phyloP scores from a whole-genome alignment of 2,113 vertebrate species.

The Cathartes aura region DNA sequence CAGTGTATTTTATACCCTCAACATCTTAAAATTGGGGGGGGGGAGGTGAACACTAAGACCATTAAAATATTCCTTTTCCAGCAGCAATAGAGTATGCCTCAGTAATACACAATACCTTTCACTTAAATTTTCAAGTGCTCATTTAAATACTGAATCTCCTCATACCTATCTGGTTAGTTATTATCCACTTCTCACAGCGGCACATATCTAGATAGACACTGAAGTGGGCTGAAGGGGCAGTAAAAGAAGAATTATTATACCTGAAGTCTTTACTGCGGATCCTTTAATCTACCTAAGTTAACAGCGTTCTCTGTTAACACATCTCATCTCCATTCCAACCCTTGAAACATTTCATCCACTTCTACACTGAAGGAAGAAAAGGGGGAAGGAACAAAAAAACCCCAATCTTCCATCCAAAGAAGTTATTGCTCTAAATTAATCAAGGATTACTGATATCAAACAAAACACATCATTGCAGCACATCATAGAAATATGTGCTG shows the following conservation, averaged over 20 bases:
- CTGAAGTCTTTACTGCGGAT: background rate
- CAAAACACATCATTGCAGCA: background rate
- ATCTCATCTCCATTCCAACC: background rate
- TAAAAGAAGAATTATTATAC: background rate
- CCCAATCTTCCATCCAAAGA: background rate
- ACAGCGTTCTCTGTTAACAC: background rate
- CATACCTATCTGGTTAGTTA: background rate
- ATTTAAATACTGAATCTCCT: background rate
- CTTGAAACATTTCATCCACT: background rate
- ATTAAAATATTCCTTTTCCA: background rate
- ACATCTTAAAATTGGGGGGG: background rate
- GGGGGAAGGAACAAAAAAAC: background rate
- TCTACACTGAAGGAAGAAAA: background rate
- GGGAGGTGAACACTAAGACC: background rate
- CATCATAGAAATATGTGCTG: background rate
- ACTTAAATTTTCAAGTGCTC: background rate
- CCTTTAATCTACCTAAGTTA: background rate
- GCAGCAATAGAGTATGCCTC: background rate
- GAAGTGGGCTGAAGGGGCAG: background rate
- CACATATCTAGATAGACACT: background rate
- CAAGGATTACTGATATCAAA: background rate
- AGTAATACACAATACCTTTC: background rate
- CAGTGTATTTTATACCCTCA: background rate
- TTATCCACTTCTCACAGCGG: background rate
- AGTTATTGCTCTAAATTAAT: background rate